Conservation (phyloP, 2,888 invertebrate genomes). For the Drosophila hawaiiensis region DNA sequence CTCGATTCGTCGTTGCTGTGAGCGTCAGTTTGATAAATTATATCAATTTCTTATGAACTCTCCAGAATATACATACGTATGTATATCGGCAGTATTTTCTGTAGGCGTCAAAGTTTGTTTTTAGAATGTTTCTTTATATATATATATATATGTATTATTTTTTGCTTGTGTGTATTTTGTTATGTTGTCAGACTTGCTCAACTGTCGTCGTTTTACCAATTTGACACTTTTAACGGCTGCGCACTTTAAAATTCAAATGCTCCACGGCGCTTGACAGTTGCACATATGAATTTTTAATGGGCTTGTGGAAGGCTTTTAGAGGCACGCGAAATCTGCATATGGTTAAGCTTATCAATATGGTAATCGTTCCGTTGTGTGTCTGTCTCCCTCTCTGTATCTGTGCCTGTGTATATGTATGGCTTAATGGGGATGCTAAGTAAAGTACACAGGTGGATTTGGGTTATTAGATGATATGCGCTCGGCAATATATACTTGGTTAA, state of each 20-base stretch:
- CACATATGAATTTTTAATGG: constrained; percentile 77
- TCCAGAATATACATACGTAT: background rate
- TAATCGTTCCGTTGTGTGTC: constrained; percentile 50
- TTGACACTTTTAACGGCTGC: constrained; percentile 77
- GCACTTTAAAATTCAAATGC: constrained; percentile 76
- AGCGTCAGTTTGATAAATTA: constrained; percentile 77
- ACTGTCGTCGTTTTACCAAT: constrained; percentile 69
- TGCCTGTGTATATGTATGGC: constrained; percentile 6
- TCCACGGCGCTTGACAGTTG: constrained; percentile 63
- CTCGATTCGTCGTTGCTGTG: constrained; percentile 39
- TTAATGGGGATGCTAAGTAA: constrained; percentile 51
- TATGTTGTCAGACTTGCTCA: constrained; percentile 28
- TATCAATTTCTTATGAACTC: constrained; percentile 78
- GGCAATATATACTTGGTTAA: background rate
- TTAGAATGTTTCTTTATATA: constrained; percentile 24
- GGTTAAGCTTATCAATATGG: constrained; percentile 68
- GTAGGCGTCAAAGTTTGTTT: constrained; percentile 65
- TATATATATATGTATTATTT: background rate
- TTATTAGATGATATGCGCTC: constrained; percentile 23
- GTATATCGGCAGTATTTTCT: constrained; percentile 17
- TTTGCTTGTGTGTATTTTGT: constrained; percentile 30
- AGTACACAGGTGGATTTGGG: constrained; percentile 37
- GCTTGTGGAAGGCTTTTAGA: constrained; percentile 65
- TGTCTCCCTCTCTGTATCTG: background rate
- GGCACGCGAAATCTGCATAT: constrained; percentile 48